Base-by-base conservation (phyloP, 2,113 vertebrate genomes). In the Antechinus stuartii region DNA sequence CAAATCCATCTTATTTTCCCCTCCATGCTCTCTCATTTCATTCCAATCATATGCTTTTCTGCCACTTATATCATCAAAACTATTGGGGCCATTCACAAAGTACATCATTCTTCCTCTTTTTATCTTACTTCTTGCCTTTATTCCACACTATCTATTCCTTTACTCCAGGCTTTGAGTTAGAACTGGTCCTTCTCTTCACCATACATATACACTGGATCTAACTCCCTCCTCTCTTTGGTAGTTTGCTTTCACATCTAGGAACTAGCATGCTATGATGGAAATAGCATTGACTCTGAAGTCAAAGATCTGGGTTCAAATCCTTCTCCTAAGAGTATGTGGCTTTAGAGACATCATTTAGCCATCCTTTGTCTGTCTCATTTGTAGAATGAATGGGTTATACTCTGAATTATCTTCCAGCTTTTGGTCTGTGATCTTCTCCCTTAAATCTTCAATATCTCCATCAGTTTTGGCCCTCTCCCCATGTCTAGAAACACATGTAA, bases 21-120 rank as follows among this genome's bases (percentile, higher is more conserved):
- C 96, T 50, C 23, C 19, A n/a, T 90, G 12, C 54, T 93, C 19
- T 52, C 93, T 94, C 95, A 22, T 6, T 84, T 84, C n/a, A 84
- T 42, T 84, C 68, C 19, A 2, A 22, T 16, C 16, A 42, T 42
- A 42, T 2, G 42, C 30, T 42, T 42, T 42, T 42, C 30, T n/a
- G 14, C 30, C n/a, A 76, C 14, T 76, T 76, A 35, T n/a, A n/a
- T 76, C 30, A 76, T 68, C 27, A 68, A 68, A 68, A 68, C 11
- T 3, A 30, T 30, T 76, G 68, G 35, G 4, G 35, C 35, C 35
- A 76, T 76, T n/a, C 68, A 76, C 14, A 35, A 76, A 76, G 4
- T 76, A 84, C 16, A 22, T 84, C 35, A 76, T n/a, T 76, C 16
- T 84, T 84, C n/a, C 16, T 84, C 14, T n/a, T 16, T 42, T 84